Evolutionary conservation across 2,888 invertebrate genomes (phyloP).

Genomic region (Nemapogon koenigi): DNA sequence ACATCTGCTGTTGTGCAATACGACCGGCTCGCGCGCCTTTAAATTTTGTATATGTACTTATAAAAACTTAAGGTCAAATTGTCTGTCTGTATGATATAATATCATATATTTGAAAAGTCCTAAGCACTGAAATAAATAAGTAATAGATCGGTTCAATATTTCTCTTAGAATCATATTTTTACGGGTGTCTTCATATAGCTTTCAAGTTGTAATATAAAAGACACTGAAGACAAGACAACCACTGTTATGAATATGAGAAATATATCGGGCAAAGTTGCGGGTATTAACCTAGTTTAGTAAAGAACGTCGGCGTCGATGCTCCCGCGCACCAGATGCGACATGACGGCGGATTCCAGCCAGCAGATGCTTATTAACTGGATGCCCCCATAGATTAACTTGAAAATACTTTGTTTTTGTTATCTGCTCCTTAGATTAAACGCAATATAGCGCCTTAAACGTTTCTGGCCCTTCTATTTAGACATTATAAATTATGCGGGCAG

Average conservation of each 20-base stretch:
- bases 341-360: slow-evolving; percentile 51
- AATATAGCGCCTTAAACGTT: slow-evolving; percentile 49
- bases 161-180: too few species aligned
- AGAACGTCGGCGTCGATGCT: slow-evolving; percentile 17
- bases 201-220: too few species aligned
- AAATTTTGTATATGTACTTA: slow-evolving; percentile 53
- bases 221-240: too few species aligned
- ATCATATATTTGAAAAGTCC: too few species aligned
- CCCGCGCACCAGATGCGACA: slow-evolving; percentile 57
- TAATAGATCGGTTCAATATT: too few species aligned
- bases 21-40: slow-evolving; percentile 52
- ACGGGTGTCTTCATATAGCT: too few species aligned
- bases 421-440: slow-evolving; percentile 32
- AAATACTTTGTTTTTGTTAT: slow-evolving; percentile 48
- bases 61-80: too few species aligned
- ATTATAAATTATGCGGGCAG: slow-evolving; percentile 39
- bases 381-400: slow-evolving; percentile 36
- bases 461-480: slow-evolving; percentile 34
- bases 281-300: neutral
- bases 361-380: slow-evolving; percentile 51
- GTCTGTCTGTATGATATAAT: too few species aligned
- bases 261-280: too few species aligned
- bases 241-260: too few species aligned
- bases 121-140: too few species aligned
- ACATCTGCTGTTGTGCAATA: slow-evolving; percentile 48